A percentile compares a stretch with the other conserved stretches of the same genome.
These are phyloP conservation scores for Acipenser transmontanus DNA, from an alignment of 2,797 vertebrate genomes.

Conservation along the genomic window DNA sequence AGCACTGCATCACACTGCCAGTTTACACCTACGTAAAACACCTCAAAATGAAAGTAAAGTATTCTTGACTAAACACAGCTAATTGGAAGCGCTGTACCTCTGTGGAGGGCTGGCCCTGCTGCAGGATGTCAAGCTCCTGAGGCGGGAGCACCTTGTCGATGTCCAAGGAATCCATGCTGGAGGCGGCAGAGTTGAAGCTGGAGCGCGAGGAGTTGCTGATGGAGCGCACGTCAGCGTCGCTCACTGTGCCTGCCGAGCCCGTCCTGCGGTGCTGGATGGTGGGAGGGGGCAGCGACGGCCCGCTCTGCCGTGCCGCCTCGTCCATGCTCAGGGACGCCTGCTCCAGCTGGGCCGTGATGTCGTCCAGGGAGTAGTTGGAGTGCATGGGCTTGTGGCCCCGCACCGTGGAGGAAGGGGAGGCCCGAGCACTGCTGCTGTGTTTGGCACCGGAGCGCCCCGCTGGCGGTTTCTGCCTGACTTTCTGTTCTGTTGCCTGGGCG, in stretches of 20 bases:
- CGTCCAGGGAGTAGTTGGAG: slow-evolving; percentile 88
- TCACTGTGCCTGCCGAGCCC: slow-evolving; percentile 86
- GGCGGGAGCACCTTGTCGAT: slow-evolving; percentile 72
- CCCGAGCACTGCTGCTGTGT: slow-evolving; percentile 78
- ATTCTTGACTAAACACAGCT: too few species aligned
- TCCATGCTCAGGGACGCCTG: slow-evolving; percentile 92
- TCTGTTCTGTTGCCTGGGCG: slow-evolving; percentile 54
- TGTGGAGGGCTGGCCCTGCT: slow-evolving; percentile 61
- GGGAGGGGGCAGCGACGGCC: slow-evolving; percentile 55
- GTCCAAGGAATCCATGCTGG: slow-evolving; percentile 94
- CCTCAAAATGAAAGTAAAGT: too few species aligned
- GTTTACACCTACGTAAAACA: too few species aligned
- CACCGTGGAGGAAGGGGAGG: slow-evolving; percentile 70
- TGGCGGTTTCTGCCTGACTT: slow-evolving; percentile 72
- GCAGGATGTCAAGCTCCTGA: slow-evolving; percentile 65
- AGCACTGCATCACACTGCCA: too few species aligned
- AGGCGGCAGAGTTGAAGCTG: slow-evolving; percentile 84
- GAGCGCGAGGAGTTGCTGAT: slow-evolving; percentile 85
- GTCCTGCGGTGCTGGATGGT: slow-evolving; percentile 82
- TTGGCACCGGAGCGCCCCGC: slow-evolving; percentile 64
- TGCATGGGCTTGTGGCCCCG: slow-evolving; percentile 65
- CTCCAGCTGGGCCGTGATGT: slow-evolving; percentile 93
- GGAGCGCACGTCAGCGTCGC: slow-evolving; percentile 74
- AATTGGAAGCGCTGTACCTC: slow-evolving; percentile 43
- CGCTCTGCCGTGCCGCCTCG: slow-evolving; percentile 75